Base-by-base conservation (phyloP, 2,888 invertebrate species). In the Choristoneura rosaceana region DNA sequence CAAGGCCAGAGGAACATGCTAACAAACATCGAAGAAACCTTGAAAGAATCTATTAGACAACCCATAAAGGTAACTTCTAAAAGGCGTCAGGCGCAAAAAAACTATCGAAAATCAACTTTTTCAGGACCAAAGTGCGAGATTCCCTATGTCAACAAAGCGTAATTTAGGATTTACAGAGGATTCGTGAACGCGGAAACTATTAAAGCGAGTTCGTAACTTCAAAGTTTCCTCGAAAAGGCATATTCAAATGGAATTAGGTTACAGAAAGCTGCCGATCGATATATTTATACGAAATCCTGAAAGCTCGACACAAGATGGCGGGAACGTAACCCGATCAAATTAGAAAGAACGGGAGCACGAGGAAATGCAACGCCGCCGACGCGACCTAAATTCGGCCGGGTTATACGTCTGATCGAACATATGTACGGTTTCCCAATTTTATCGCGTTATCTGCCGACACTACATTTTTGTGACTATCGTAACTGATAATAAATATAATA, bases 291-390 rank as follows among this genome's bases (percentile, higher is more conserved):
- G 80, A 89, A 90, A 90, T 90, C 89, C 92, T 91, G 89, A 90
- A 93, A 92, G 90, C 90, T 91, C 89, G 84, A 79, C 83, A 92
- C 93, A 94, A 93, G 90, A 93, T 93, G 93, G 93, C 93, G 93
- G 89, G 91, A 91, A 84, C 87, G 85, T 81, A 90, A 90, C 82
- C 84, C 89, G 79, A 71, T 87, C 75, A 69, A 91, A 83, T 87
- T 47, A 33, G 78, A 83, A 82, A 78, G 81, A 77, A 77, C 80
- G 81, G 85, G 84, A 85, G 75, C 80, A 79, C 71, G 79, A 83
- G 83, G 86, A 87, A 86, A 81, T 83, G 81, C 85, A 83, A 79
- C 80, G 79, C 76, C 78, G 82, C 79, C 79, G 75, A 83, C 77
- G 83, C 86, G 84, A 90, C 87, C 89, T 81, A 84, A 86, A 92